These are phyloP conservation scores for Cheilosia urbana DNA, from an alignment of 2,888 invertebrate genomes.

Conservation along the genomic window DNA sequence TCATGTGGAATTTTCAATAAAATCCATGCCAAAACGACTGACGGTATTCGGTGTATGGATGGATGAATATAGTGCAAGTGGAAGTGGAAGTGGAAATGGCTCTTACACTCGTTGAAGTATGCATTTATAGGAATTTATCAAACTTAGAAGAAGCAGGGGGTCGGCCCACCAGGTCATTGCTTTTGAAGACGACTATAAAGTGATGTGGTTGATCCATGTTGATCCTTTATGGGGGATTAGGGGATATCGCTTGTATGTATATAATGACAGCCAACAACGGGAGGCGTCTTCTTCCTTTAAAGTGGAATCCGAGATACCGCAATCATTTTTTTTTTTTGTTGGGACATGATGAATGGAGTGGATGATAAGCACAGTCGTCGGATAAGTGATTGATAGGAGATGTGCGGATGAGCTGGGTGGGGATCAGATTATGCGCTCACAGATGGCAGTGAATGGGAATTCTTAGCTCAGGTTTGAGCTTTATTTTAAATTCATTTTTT, in stretches of 20 bases:
- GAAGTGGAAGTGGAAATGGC: conserved; percentile 11
- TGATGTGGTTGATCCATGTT: conserved; percentile 27
- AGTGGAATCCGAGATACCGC: not conserved
- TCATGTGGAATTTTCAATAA: conserved; percentile 76
- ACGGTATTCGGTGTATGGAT: not conserved
- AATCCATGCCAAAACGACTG: conserved; percentile 62
- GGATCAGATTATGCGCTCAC: no score
- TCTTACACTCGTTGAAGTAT: conserved; percentile 59
- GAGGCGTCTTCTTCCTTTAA: conserved; percentile 8
- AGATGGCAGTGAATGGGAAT: no score
- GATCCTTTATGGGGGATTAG: conserved; percentile 31
- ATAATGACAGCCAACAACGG: conserved; percentile 14
- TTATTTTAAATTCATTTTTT: no score
- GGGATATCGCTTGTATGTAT: conserved; percentile 13
- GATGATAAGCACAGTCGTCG: not conserved
- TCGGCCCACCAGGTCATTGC: conserved; percentile 17
- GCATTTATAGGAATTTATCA: conserved; percentile 67
- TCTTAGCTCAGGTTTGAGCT: no score
- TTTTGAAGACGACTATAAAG: conserved; percentile 4
- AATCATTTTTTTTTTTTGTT: conserved; percentile 9
- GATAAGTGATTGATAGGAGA: no score
- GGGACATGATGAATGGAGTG: conserved; percentile 5
- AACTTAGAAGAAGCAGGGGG: not conserved
- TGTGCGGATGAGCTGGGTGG: no score
- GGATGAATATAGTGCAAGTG: not conserved